Evolutionary conservation across 2,113 vertebrate genomes (phyloP).

Genomic region (Pantherophis guttatus): DNA sequence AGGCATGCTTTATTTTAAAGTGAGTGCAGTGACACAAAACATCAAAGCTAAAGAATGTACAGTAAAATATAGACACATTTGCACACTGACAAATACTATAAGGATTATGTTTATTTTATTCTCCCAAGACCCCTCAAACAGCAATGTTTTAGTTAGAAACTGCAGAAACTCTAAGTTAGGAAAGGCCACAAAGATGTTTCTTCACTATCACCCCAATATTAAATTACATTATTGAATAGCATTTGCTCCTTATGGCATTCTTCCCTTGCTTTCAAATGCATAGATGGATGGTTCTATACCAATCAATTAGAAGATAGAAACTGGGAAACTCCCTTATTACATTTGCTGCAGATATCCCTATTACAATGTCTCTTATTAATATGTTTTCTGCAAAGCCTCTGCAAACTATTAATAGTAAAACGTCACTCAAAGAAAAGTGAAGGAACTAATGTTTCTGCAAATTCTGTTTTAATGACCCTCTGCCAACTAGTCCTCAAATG

Average conservation of each 20-base stretch:
- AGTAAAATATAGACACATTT: slow-evolving; percentile 66
- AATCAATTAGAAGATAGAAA: slow-evolving; percentile 79
- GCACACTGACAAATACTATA: slow-evolving; percentile 59
- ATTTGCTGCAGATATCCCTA: slow-evolving; percentile 75
- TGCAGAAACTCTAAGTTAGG: slow-evolving; percentile 34
- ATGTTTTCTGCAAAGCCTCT: slow-evolving; percentile 84
- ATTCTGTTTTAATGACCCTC: slow-evolving; percentile 88
- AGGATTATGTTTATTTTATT: slow-evolving; percentile 59
- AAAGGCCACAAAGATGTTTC: slow-evolving; percentile 65
- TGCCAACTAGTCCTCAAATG: slow-evolving; percentile 84
- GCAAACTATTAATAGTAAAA: slow-evolving; percentile 88
- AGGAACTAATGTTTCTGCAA: slow-evolving; percentile 85
- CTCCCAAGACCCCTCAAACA: slow-evolving; percentile 57
- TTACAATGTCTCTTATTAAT: slow-evolving; percentile 82
- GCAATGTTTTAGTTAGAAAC: slow-evolving; percentile 64
- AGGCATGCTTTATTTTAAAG: slow-evolving; percentile 4
- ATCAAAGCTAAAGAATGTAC: slow-evolving; percentile 51
- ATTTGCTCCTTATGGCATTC: slow-evolving; percentile 75
- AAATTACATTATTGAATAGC: slow-evolving; percentile 73
- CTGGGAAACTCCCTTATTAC: slow-evolving; percentile 68
- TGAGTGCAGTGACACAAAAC: slow-evolving; percentile 44
- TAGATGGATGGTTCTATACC: slow-evolving; percentile 73
- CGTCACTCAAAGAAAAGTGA: slow-evolving; percentile 87
- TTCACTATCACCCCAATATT: slow-evolving; percentile 65
- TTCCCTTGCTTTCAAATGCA: slow-evolving; percentile 70